These are phyloP conservation scores for Pinctada fucata DNA, from an alignment of 2,888 invertebrate species.

Conservation along the genomic window DNA sequence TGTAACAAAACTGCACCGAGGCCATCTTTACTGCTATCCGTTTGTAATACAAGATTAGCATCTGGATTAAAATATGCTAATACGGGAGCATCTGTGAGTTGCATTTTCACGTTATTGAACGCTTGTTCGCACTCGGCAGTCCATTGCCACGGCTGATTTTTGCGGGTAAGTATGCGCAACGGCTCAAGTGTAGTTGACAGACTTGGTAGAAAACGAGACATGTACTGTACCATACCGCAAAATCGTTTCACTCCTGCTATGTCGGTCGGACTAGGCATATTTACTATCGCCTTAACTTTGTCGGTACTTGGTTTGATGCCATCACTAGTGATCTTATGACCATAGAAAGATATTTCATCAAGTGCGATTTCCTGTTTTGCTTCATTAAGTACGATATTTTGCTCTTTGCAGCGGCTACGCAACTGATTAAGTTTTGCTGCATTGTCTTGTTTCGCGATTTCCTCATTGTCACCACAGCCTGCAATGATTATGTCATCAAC, in stretches of 20 bases:
- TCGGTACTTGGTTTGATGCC: constrained; percentile 14
- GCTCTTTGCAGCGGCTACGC: constrained; percentile 26
- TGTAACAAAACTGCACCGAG: constrained; percentile 48
- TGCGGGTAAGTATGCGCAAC: constrained; percentile 29
- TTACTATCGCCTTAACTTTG: constrained; percentile 22
- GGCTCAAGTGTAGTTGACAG: constrained; percentile 8
- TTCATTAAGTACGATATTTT: constrained; percentile 37
- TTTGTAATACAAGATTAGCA: constrained; percentile 47
- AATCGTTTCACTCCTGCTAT: constrained; percentile 22
- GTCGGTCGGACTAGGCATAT: constrained; percentile 42
- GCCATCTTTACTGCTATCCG: constrained; percentile 47
- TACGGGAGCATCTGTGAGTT: constrained; percentile 34
- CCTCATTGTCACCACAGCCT: constrained; percentile 31
- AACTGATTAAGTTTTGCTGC: constrained; percentile 17
- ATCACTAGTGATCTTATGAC: constrained; percentile 20
- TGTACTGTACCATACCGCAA: constrained; percentile 27
- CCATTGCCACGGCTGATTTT: constrained; percentile 31
- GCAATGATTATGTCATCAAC: constrained; percentile 42
- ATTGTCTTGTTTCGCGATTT: constrained; percentile 24
- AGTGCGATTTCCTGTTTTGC: constrained; percentile 30
- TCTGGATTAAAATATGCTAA: constrained; percentile 26
- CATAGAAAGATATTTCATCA: constrained; percentile 25
- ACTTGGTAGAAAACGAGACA: constrained; percentile 27
- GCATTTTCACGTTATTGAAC: constrained; percentile 42
- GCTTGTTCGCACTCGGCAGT: constrained; percentile 37